Percentiles rank a stretch among this genome's conserved stretches.
phyloP scores from a whole-genome alignment of 2,888 invertebrate genomes.

The Folsomia manolachei region DNA sequence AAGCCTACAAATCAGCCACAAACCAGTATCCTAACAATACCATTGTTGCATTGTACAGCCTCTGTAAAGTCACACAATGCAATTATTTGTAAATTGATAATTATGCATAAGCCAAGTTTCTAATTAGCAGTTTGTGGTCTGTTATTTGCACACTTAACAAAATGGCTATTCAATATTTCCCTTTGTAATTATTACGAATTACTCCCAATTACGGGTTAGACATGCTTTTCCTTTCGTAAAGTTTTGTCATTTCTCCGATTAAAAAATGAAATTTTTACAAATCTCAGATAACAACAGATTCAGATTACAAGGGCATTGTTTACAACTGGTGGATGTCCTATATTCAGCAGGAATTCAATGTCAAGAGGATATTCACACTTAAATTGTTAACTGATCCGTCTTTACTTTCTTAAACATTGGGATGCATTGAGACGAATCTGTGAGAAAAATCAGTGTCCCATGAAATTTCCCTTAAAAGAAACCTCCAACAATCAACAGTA shows the following conservation, averaged over 20 bases:
- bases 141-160: too few relatives aligned
- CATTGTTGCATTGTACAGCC: not conserved
- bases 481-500: too few relatives aligned
- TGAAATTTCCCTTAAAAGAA: too few relatives aligned
- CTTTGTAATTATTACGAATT: too few relatives aligned
- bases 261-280: not conserved
- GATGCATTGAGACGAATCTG: not conserved
- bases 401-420: not conserved
- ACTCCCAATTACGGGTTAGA: too few relatives aligned
- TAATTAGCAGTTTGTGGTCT: too few relatives aligned
- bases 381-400: not conserved
- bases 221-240: not conserved
- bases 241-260: not conserved
- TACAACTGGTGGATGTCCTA: not conserved
- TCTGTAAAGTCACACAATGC: not conserved
- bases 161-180: too few relatives aligned
- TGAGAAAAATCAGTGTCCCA: not conserved
- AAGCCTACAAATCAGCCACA: not conserved
- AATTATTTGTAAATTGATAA: constrained; percentile 4
- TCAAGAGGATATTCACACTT: not conserved
- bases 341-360: not conserved
- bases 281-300: too few relatives aligned
- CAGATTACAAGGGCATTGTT: too few relatives aligned
- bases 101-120: not conserved
- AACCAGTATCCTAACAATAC: not conserved